These are phyloP conservation scores for Drosophila lutescens DNA, from an alignment of 2,888 invertebrate genomes.

Conservation along the genomic window DNA sequence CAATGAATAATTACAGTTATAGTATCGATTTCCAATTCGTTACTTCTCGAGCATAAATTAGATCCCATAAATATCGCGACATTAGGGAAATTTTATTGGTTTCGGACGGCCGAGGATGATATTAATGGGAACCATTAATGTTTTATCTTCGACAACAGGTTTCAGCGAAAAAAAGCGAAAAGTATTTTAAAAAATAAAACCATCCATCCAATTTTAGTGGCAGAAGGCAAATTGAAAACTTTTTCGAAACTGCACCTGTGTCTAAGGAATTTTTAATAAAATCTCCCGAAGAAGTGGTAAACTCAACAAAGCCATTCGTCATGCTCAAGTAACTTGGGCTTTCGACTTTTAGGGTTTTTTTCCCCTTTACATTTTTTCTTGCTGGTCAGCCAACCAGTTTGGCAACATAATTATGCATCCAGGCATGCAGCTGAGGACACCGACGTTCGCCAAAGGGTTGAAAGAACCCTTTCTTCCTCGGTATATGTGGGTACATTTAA, in stretches of 20 bases:
- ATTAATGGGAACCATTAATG: constrained; percentile 59
- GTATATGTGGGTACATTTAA: constrained; percentile 1
- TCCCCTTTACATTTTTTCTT: constrained; percentile 21
- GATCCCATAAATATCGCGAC: constrained; percentile 58
- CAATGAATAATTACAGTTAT: constrained; percentile 22
- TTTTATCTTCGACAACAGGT: constrained; percentile 60
- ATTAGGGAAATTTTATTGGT: constrained; percentile 61
- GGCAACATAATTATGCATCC: constrained; percentile 51
- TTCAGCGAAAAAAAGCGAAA: too few species aligned
- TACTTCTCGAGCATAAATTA: constrained; percentile 54
- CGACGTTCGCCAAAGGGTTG: constrained; percentile 24
- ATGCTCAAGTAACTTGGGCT: constrained; percentile 58
- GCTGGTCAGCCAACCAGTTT: constrained; percentile 49
- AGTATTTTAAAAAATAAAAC: constrained; percentile 8
- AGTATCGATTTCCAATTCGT: constrained; percentile 29
- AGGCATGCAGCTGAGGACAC: constrained; percentile 33
- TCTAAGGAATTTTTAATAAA: constrained; percentile 45
- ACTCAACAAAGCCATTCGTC: constrained; percentile 67
- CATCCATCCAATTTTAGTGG: constrained; percentile 44
- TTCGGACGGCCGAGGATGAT: constrained; percentile 40
- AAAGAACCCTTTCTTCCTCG: constrained; percentile 32
- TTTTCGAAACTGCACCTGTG: constrained; percentile 50
- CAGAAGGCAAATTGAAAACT: constrained; percentile 44
- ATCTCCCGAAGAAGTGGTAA: constrained; percentile 41
- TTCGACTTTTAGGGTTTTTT: constrained; percentile 26